Evolutionary conservation across 2,797 vertebrate species (phyloP).

Genomic region (Anniella stebbinsi): DNA sequence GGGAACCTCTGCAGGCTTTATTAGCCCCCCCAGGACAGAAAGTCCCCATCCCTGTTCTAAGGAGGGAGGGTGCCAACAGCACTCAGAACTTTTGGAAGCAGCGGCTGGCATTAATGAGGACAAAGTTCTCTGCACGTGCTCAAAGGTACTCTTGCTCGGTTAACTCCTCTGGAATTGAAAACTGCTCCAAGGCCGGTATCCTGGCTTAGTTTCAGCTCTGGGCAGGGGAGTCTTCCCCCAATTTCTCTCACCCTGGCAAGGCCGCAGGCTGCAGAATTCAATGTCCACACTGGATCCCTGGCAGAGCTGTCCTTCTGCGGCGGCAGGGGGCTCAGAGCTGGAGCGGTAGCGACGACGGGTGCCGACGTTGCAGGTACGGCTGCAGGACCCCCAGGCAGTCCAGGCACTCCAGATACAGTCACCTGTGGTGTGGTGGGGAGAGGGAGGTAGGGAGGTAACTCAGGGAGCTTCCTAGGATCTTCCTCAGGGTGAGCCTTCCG

Average conservation of each 20-base stretch:
- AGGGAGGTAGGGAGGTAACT: not conserved
- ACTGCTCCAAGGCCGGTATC: not conserved
- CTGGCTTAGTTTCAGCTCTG: not conserved
- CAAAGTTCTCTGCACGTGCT: not conserved
- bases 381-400: slow-evolving; percentile 88
- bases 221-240: not conserved
- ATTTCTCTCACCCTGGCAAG: slow-evolving; percentile 81
- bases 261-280: slow-evolving; percentile 87
- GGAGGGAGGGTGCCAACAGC: no score
- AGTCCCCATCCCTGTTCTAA: no score
- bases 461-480: fast-evolving
- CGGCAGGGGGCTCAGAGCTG: slow-evolving; percentile 78
- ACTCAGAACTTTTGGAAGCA: not conserved
- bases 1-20: no score
- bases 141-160: not conserved
- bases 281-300: slow-evolving; percentile 82
- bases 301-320: slow-evolving; percentile 82
- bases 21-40: no score
- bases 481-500: not conserved
- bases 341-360: slow-evolving; percentile 85
- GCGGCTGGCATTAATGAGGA: not conserved
- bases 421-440: slow-evolving; percentile 77
- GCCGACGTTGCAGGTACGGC: slow-evolving; percentile 88
- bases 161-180: not conserved
- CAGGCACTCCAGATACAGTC: slow-evolving; percentile 91